Base-by-base conservation (phyloP, 2,797 vertebrate species). In the Pantherophis vulpinus region DNA sequence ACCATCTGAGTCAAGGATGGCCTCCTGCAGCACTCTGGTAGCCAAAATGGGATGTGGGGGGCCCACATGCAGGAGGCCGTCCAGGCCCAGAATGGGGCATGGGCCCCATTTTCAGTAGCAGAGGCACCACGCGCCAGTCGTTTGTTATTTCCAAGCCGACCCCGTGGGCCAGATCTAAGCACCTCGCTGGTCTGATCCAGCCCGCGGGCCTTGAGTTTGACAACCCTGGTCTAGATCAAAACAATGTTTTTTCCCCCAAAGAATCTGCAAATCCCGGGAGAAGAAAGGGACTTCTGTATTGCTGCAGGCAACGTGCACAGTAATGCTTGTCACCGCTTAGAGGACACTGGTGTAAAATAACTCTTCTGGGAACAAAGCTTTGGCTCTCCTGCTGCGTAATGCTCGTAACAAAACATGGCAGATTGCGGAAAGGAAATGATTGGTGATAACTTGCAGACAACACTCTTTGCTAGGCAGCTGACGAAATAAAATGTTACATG, bases 391-490 rank as follows among this genome's bases (percentile, higher is more conserved):
- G 27, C 8, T 83, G 94, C 86, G 90, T 63, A 56, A 86, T 0
- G 59, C 54, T 37, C 54, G 29, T 16, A 86, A 89, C 54, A 91
- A 51, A 88, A 91, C 90, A 94, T 3, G 2, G 32, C 59, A 55
- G 92, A 90, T 2, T 0, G 0, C 10, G 10, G 9, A 94, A 87
- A 25, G 88, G 51, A 29, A 91, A 59, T 42, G 29, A n/a, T n/a
- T 93, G 32, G 29, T 42, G 60, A 58, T 32, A 14, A 61, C 54
- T 88, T 88, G 88, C n/a, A 25, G 42, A 60, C 87, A 54, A 66
- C 23, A 51, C 10, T 59, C 10, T 55, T 87, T 42, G 32, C 54
- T 0, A 12, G 47, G 23, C 2, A 0, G 42, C 0, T 91, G 89
- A 51, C 4, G 23, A 51, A 79, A 60, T 37, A 90, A 56, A 90